Evolutionary conservation across 1,140 invertebrate species (phyloP).

Genomic region (Platyscapa corneri): DNA sequence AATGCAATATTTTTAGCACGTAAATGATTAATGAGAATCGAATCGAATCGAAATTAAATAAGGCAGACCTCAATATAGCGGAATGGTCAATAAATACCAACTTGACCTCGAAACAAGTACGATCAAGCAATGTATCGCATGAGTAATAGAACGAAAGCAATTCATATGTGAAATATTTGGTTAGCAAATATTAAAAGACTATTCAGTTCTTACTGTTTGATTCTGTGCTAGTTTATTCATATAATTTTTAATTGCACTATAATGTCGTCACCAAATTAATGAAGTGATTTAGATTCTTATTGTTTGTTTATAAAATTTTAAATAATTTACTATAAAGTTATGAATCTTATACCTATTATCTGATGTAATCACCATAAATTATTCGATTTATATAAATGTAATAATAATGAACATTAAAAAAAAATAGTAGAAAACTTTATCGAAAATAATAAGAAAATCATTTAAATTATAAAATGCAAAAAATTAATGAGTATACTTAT

Average conservation of each 20-base stretch:
- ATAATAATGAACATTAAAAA: background rate
- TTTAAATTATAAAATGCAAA: no score
- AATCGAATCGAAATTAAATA: constrained; percentile 49
- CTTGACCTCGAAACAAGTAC: constrained; percentile 21
- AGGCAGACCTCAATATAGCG: constrained; percentile 6
- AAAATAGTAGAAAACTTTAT: background rate
- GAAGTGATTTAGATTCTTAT: constrained; percentile 7
- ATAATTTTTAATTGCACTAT: constrained; percentile 12
- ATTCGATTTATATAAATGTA: background rate
- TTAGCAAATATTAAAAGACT: constrained; percentile 45
- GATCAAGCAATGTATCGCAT: background rate
- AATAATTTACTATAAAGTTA: constrained; percentile 15
- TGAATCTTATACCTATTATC: background rate
- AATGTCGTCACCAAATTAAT: constrained; percentile 26
- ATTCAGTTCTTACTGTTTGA: constrained; percentile 29
- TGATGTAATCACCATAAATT: background rate
- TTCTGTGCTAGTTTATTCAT: constrained; percentile 18
- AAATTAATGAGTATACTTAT: no score
- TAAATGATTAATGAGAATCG: constrained; percentile 30
- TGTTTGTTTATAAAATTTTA: constrained; percentile 10
- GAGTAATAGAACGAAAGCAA: constrained; percentile 1
- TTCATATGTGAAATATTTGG: constrained; percentile 29
- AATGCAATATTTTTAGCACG: constrained; percentile 44
- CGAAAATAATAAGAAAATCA: background rate
- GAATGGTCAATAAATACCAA: constrained; percentile 15